Percentiles rank a stretch among this genome's conserved stretches.
Evolutionary conservation across 2,888 invertebrate genomes (phyloP).

Genomic region (Synanthedon andrenaeformis): DNA sequence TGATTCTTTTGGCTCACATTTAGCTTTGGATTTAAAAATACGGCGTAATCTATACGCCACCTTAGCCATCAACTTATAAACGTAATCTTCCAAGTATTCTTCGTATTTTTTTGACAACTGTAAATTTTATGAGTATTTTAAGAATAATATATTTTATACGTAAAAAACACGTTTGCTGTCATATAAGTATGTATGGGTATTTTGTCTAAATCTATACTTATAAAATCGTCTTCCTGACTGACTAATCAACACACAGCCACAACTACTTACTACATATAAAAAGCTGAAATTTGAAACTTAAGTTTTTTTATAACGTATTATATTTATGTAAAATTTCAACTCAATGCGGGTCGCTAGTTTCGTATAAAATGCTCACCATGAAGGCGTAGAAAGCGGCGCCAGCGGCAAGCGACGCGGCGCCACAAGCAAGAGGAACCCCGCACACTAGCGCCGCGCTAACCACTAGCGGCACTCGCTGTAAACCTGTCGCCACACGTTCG

Average conservation of each 20-base stretch:
- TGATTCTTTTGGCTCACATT: slow-evolving; percentile 12
- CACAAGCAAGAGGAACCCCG: slow-evolving; percentile 77
- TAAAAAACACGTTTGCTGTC: no score
- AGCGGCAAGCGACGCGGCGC: slow-evolving; percentile 76
- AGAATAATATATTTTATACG: neutral
- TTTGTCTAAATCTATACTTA: no score
- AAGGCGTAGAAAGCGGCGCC: slow-evolving; percentile 78
- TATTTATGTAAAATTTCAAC: no score
- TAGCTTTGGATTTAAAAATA: slow-evolving; percentile 26
- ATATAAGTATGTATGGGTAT: no score
- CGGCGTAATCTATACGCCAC: slow-evolving; percentile 36
- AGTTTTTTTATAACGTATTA: no score
- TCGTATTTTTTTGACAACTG: slow-evolving; percentile 82
- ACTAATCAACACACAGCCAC: no score
- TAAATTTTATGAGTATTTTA: slow-evolving; percentile 17
- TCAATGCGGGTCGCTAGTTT: no score
- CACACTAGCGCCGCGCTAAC: slow-evolving; percentile 74
- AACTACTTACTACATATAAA: no score
- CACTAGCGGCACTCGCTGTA: slow-evolving; percentile 77
- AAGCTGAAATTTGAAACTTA: no score
- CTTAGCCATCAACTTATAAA: slow-evolving; percentile 60
- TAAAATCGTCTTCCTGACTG: no score
- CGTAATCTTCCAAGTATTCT: slow-evolving; percentile 77
- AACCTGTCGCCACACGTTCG: slow-evolving; percentile 73
- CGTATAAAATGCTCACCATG: slow-evolving; percentile 56